A percentile compares a stretch with the other conserved stretches of the same genome.
These are phyloP conservation scores for Malacosoma neustria DNA, from an alignment of 2,888 invertebrate species.

Conservation along the genomic window DNA sequence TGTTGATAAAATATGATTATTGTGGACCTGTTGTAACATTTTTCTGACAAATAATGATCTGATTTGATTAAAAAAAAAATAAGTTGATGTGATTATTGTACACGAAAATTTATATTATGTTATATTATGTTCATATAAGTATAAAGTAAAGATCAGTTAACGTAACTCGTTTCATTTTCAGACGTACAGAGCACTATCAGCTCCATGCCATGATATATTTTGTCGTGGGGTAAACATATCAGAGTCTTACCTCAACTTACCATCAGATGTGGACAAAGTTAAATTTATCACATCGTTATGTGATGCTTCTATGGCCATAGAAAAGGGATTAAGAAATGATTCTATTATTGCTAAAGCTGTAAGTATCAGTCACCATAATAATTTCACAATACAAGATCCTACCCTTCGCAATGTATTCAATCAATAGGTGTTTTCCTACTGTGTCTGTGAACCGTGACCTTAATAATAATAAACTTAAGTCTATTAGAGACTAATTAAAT, in stretches of 20 bases:
- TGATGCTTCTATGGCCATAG: slow-evolving; percentile 38
- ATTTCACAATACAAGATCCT: too few species aligned
- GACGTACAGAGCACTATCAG: slow-evolving; percentile 49
- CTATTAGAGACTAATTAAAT: not conserved
- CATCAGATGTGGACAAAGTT: slow-evolving; percentile 18
- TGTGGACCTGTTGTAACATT: too few species aligned
- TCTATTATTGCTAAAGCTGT: slow-evolving; percentile 51
- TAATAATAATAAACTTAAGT: not conserved
- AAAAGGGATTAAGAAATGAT: slow-evolving; percentile 34
- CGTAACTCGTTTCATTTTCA: slow-evolving; percentile 19
- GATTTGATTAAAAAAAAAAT: too few species aligned
- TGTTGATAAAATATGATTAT: too few species aligned
- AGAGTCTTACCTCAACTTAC: slow-evolving; percentile 30
- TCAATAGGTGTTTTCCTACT: too few species aligned
- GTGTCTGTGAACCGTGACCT: not conserved
- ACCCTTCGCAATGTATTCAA: too few species aligned
- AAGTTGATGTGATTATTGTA: too few species aligned
- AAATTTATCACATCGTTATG: slow-evolving; percentile 33
- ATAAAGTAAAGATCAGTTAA: not conserved
- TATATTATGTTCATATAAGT: too few species aligned
- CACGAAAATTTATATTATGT: too few species aligned
- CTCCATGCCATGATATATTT: slow-evolving; percentile 38
- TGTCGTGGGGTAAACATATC: slow-evolving; percentile 40
- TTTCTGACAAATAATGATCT: too few species aligned
- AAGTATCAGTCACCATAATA: too few species aligned